Base-by-base conservation (phyloP, 2,113 vertebrate genomes). In the Cavia aperea region DNA sequence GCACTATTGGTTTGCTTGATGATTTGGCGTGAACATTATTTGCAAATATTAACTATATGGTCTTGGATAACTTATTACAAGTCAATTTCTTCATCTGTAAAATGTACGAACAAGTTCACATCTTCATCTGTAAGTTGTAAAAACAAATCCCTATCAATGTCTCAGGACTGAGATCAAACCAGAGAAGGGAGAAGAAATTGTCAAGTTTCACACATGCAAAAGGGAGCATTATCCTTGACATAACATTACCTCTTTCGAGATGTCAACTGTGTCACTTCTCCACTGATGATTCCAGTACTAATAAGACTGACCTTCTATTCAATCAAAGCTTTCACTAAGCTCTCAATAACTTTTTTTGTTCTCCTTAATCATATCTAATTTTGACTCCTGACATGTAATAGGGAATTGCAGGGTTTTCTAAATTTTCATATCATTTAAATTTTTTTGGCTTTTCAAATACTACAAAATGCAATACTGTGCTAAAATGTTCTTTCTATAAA, bases 401-500 rank as follows among this genome's bases (percentile, higher is more conserved):
- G 12, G 6, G 56, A 60, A 60, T 66, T 88, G 62, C 2, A 70
- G 23, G 31, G 31, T 43, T 63, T 91, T n/a, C 62, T 43, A 79
- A 56, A 77, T 94, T 81, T 63, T 75, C 56, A n/a, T 11, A 31
- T 33, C 15, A 68, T 72, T 56, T 83, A 24, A 75, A 75, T 89
- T 24, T 33, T 54, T 54, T 92, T 81, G 66, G 23, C 39, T 89
- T 84, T 79, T 89, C 58, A 66, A 39, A 82, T 36, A 24, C 39
- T 29, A 43, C 84, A 54, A 92, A 82, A 81, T 63, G 51, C 72
- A 62, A 21, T 84, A 86, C 33, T 73, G 77, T 54, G 43, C 31
- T 89, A 81, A 95, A 62, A 73, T 24, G 63, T 62, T 60, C 23
- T 91, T 81, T 91, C 70, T 89, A 84, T 66, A 51, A 36, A 85